These are phyloP conservation scores for Strongylocentrotus purpuratus DNA, from an alignment of 35 echinoderm and acorn worm genomes.

Conservation along the genomic window DNA sequence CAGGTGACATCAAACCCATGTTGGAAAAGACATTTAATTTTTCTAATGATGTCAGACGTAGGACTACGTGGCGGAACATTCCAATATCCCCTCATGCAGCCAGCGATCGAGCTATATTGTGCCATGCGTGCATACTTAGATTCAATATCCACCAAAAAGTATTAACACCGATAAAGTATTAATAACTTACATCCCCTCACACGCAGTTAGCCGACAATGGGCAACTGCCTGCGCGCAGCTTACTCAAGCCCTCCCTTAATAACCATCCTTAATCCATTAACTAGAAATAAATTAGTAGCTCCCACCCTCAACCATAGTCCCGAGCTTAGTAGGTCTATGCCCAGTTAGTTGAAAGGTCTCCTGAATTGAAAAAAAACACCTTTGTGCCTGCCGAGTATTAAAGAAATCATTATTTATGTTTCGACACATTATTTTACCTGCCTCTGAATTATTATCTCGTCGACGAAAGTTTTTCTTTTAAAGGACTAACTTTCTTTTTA, in stretches of 20 bases:
- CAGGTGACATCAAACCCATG: not conserved
- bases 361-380: too few relatives aligned
- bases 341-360: too few relatives aligned
- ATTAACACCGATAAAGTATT: not conserved
- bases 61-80: not conserved
- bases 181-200: not conserved
- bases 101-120: not conserved
- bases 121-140: not conserved
- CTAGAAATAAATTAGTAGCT: not conserved
- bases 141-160: not conserved
- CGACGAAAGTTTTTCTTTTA: too few relatives aligned
- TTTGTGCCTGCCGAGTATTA: too few relatives aligned
- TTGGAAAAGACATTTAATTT: not conserved
- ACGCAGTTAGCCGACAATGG: not conserved
- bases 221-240: not conserved
- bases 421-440: too few relatives aligned
- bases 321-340: not conserved
- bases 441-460: too few relatives aligned
- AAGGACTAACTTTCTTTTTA: too few relatives aligned
- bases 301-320: not conserved
- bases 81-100: not conserved
- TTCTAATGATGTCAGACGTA: not conserved
- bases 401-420: too few relatives aligned
- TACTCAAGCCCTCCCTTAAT: not conserved
- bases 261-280: constrained; percentile 5